Evolutionary conservation across 2,113 vertebrate species (phyloP).

Genomic region (Scytalopus superciliaris): DNA sequence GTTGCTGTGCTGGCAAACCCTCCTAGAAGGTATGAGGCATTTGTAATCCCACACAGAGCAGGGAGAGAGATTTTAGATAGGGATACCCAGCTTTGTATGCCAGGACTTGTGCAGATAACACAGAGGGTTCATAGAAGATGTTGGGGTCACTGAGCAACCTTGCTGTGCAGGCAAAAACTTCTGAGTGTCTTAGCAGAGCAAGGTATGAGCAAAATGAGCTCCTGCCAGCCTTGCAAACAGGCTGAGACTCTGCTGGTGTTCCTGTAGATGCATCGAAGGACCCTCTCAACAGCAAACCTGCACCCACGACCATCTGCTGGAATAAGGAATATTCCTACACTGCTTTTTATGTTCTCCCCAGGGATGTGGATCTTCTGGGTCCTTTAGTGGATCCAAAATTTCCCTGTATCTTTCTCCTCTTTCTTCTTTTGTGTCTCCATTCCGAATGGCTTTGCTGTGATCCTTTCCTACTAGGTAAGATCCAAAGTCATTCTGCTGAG

Average conservation of each 20-base stretch:
- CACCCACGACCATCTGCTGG: background rate
- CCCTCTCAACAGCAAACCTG: background rate
- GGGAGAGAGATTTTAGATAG: background rate
- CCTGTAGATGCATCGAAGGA: accelerated
- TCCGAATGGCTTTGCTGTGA: background rate
- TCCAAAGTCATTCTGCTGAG: background rate
- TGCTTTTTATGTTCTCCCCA: background rate
- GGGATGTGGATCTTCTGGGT: background rate
- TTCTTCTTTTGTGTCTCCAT: background rate
- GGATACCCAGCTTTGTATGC: background rate
- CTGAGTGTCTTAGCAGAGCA: background rate
- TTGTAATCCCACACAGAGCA: background rate
- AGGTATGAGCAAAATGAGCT: background rate
- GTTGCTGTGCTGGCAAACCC: slow-evolving; percentile 17
- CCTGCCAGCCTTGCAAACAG: background rate
- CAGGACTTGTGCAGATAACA: background rate
- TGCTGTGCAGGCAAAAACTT: background rate
- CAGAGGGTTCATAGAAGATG: background rate
- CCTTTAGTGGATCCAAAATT: background rate
- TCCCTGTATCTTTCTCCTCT: background rate
- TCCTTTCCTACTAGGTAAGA: background rate
- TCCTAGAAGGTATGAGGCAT: background rate
- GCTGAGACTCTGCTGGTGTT: background rate
- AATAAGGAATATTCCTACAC: background rate
- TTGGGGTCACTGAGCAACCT: background rate